Conservation (phyloP, 2,113 vertebrate species). For the Camelus bactrianus region DNA sequence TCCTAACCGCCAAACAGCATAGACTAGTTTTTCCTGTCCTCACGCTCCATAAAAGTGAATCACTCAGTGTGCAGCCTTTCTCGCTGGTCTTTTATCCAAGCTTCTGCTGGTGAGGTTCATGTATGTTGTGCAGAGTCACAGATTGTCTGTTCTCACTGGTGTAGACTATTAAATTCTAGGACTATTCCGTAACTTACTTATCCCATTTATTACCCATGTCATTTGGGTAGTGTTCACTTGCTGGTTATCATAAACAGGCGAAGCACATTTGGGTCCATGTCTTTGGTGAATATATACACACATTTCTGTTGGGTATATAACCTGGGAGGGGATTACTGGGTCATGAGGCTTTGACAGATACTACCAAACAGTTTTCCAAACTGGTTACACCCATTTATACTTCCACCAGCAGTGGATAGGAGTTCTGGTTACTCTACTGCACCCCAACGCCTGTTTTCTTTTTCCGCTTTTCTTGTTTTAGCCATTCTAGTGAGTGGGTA, state of each 20-base stretch:
- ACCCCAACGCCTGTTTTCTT: neutral
- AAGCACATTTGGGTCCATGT: neutral
- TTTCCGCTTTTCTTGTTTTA: neutral
- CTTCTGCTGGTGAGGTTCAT: neutral
- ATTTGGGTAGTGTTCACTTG: neutral
- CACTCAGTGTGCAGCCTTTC: neutral
- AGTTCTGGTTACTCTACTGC: neutral
- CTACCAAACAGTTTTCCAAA: neutral
- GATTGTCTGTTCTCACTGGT: neutral
- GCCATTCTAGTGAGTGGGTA: neutral
- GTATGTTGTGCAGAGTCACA: rapidly evolving
- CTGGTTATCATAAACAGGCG: neutral
- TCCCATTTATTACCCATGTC: neutral
- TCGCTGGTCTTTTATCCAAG: neutral
- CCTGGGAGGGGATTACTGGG: neutral
- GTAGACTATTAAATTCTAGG: neutral
- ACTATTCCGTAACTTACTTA: neutral
- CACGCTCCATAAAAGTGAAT: constrained; percentile 13
- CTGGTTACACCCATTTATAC: neutral
- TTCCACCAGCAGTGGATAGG: neutral
- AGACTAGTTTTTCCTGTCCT: constrained; percentile 22
- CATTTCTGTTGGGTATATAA: neutral
- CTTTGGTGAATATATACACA: neutral
- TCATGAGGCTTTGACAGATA: neutral
- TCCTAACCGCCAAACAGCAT: neutral